Evolutionary conservation across 2,888 invertebrate genomes (phyloP), one percentile per base, ranked within the genome.

Genomic region (Hipparchia sbordonii): DNA sequence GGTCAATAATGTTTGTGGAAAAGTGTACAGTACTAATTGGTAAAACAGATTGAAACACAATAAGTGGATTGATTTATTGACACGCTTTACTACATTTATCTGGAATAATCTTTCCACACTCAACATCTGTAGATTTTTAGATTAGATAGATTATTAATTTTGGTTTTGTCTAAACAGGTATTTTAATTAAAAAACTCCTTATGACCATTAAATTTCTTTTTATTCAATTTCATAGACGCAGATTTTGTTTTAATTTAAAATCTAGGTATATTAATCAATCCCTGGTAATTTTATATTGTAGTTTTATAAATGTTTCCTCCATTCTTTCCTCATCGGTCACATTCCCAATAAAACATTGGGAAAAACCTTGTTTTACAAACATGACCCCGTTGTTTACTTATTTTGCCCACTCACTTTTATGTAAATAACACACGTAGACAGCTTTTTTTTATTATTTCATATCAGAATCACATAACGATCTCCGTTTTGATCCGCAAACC

Each of bases 401-500:
- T 12, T 52, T 52, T 12, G 23, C 10, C 4, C 3, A 5, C 52
- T 12, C 0, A 9, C 12, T 5, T 12, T 12, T 12, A 10, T 54
- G 0, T 12, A 10, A 5, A 56, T n/a, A 12, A 54, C n/a, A n/a
- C 57, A 6, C n/a, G 61, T 13, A 46, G n/a, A 45, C 46, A 9
- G n/a, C n/a, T n/a, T 54, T n/a, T n/a, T 54, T 12, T 12, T 12
- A 12, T 6, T 12, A 13, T 59, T 60, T 33, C 1, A 8, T 60
- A 60, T 39, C 9, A 39, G 10, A 48, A 48, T 48, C 59, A 67
- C 54, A 51, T n/a, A 23, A 60, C 13, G 60, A 67, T 13, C 67
- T 10, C 10, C 67, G 12, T 48, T 59, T 59, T 67, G 69, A 61
- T 69, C 61, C 54, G 69, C 52, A 69, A 39, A 69, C 61, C 52